Conservation (phyloP, 2,797 vertebrate genomes). For the Varecia variegata region DNA sequence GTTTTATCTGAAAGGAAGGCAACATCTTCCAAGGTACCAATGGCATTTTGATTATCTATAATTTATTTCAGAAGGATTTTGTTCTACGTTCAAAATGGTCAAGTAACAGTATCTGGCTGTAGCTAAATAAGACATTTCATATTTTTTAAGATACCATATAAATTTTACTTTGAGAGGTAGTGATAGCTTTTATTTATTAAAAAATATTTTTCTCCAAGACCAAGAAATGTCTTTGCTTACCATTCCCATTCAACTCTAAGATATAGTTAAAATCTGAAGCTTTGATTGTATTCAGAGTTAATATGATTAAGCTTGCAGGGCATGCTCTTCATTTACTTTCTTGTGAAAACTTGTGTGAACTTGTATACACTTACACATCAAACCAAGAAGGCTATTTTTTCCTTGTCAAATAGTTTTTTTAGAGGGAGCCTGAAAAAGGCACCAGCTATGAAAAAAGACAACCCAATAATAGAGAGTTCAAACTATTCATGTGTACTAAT, state of each 20-base stretch:
- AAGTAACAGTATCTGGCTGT: conserved; percentile 20
- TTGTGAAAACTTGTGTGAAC: conserved; percentile 60
- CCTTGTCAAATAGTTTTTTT: conserved; percentile 66
- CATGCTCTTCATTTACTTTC: conserved; percentile 41
- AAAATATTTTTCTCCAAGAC: background rate
- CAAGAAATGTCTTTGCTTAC: conserved; percentile 2
- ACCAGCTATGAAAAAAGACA: conserved; percentile 43
- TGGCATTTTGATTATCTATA: conserved; percentile 20
- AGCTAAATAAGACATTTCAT: conserved; percentile 70
- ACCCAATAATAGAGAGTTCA: background rate
- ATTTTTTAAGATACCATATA: conserved; percentile 48
- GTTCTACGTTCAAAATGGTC: conserved; percentile 55
- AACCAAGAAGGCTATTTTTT: conserved; percentile 51
- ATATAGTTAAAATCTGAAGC: background rate
- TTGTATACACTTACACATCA: conserved; percentile 47
- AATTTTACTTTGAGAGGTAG: conserved; percentile 54
- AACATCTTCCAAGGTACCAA: conserved; percentile 36
- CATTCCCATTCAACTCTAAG: background rate
- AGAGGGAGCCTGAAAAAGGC: conserved; percentile 49
- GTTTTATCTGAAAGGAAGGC: conserved; percentile 56
- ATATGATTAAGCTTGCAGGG: conserved; percentile 5
- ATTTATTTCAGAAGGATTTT: conserved; percentile 67
- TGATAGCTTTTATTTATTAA: background rate
- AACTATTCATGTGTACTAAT: conserved; percentile 56
- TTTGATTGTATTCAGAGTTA: conserved; percentile 29